Conservation (phyloP, 2,113 vertebrate species). For the Murina feae region DNA sequence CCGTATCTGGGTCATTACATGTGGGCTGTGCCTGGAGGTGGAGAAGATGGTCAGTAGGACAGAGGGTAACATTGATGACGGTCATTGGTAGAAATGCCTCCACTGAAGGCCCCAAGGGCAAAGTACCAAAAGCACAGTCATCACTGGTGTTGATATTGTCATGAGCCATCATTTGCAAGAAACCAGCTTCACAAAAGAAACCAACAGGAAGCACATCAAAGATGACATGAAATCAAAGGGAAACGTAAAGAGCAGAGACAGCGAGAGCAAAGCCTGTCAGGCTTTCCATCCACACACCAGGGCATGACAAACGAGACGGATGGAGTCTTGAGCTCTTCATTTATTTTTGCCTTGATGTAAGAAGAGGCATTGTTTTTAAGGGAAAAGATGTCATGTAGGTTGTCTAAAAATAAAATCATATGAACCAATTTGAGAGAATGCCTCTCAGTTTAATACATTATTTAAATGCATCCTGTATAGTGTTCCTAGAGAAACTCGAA, state of each 20-base stretch:
- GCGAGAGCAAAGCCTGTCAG: not conserved
- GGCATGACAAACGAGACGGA: not conserved
- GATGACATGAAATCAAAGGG: not conserved
- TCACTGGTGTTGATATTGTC: not conserved
- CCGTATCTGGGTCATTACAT: too few species aligned
- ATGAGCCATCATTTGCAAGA: not conserved
- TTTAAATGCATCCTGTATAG: not conserved
- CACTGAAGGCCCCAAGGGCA: not conserved
- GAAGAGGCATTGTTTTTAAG: not conserved
- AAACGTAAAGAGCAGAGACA: not conserved
- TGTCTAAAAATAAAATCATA: not conserved
- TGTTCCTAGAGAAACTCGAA: not conserved
- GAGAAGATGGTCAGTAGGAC: too few species aligned
- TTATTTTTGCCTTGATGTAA: not conserved
- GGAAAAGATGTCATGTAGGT: not conserved
- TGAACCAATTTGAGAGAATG: not conserved
- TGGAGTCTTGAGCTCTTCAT: not conserved
- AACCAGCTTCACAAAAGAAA: not conserved
- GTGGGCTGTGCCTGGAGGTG: too few species aligned
- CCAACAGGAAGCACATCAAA: not conserved
- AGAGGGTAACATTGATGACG: not conserved
- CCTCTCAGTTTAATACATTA: not conserved
- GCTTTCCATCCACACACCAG: not conserved
- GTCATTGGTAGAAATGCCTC: not conserved
- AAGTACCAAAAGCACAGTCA: not conserved